These are phyloP conservation scores for Anabacerthia variegaticeps DNA, from an alignment of 2,797 vertebrate genomes.

Conservation along the genomic window DNA sequence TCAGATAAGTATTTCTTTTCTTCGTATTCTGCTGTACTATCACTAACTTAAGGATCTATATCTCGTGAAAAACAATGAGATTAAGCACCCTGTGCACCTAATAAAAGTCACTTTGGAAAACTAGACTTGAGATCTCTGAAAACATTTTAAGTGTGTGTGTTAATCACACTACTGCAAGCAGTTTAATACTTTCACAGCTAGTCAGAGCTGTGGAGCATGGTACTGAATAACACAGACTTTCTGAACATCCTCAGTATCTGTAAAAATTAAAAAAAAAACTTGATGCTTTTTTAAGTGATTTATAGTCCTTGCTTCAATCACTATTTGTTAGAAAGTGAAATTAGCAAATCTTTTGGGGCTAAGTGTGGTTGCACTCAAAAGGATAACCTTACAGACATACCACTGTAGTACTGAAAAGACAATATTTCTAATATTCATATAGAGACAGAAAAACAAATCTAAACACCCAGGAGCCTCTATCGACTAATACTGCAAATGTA, in stretches of 20 bases:
- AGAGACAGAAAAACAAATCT: neutral
- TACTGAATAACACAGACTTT: neutral
- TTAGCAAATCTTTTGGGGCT: neutral
- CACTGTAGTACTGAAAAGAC: neutral
- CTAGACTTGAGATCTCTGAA: neutral
- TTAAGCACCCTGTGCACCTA: neutral
- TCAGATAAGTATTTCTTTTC: neutral
- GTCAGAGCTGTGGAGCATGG: neutral
- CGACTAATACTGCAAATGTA: neutral
- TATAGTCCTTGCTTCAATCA: neutral
- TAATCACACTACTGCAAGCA: neutral
- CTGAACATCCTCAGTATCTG: neutral
- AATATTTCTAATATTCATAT: neutral
- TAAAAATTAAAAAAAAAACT: neutral
- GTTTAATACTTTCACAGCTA: neutral
- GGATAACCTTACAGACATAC: neutral
- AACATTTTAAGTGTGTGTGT: neutral
- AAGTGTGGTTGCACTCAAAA: neutral
- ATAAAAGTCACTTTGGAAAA: neutral
- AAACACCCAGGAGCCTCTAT: neutral
- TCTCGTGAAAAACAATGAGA: neutral
- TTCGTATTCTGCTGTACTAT: neutral
- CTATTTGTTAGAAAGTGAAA: neutral
- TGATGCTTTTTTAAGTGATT: neutral
- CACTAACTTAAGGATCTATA: neutral